Base-by-base conservation (phyloP, 2,797 vertebrate species). In the Moxostoma hubbsi region DNA sequence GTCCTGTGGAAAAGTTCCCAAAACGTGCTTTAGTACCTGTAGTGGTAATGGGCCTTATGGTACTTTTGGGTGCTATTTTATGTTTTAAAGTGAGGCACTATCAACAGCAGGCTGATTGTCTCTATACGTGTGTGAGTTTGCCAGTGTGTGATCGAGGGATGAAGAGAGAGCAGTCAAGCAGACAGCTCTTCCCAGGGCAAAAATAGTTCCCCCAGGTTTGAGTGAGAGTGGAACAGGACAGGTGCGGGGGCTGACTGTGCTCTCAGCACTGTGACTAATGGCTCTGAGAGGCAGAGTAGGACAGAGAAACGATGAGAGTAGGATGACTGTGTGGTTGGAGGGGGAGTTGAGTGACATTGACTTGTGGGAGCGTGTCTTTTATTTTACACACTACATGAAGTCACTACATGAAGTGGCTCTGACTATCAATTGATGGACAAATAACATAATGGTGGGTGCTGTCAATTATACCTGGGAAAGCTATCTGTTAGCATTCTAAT, bases 251-350 rank as follows among this genome's bases (percentile, higher is more conserved):
- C 78, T 15, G 79, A 74, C 75, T 79, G 51, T 16, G 46, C 67
- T 68, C 75, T 81, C 46, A 70, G 10, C 72, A 81, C 54, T 70
- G 57, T 81, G 79, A 83, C 81, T 83, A 85, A 83, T 83, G 73
- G 76, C 11, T 53, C 77, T 43, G 69, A 78, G 76, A 79, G 68
- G 46, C 64, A 58, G 53, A 68, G 18, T 6, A 47, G 9, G 64
- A 16, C 51, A 73, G 68, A 65, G 18, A 53, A 15, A 51, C 53
- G 46, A 66, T 62, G 51, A 72, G 49, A 47, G 16, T 15, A 43
- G 55, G 53, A 67, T 47, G 70, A 16, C n/a, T 73, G 36, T 45
- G 50, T 81, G 58, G 53, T 50, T 71, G 24, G 45, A 59, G 16
- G 47, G 16, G 13, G 55, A 67, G 24, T 70, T 45, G 62, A 61